Conservation (phyloP, 2,797 vertebrate genomes). For the Rhynchonycteris naso region DNA sequence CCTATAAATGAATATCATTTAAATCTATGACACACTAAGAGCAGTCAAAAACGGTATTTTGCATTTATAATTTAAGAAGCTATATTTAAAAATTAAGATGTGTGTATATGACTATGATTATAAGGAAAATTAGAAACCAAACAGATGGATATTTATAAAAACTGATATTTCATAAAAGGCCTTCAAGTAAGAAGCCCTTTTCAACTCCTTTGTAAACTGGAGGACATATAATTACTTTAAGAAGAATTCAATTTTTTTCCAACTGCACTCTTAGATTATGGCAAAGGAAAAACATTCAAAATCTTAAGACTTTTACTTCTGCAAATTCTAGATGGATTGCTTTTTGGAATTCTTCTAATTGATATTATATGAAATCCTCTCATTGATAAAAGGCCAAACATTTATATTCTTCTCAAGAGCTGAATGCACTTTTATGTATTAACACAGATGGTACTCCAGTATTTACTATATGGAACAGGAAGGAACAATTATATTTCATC, state of each 20-base stretch:
- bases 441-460: neutral
- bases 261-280: constrained; percentile 35
- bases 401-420: constrained; percentile 37
- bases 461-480: constrained; percentile 17
- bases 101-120: constrained; percentile 42
- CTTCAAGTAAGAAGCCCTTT: constrained; percentile 17
- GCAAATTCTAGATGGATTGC: neutral
- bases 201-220: constrained; percentile 41
- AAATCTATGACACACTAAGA: constrained; percentile 16
- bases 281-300: neutral
- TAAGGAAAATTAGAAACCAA: constrained; percentile 63
- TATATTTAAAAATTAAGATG: constrained; percentile 61
- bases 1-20: constrained; percentile 22
- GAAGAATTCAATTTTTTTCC: constrained; percentile 48
- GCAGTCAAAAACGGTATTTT: constrained; percentile 23
- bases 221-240: constrained; percentile 53
- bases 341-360: constrained; percentile 57
- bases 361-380: neutral
- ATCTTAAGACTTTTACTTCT: constrained; percentile 22
- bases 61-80: constrained; percentile 54
- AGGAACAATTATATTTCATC: constrained; percentile 24
- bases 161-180: constrained; percentile 40
- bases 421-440: constrained; percentile 5
- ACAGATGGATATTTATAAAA: constrained; percentile 61
- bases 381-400: constrained; percentile 44